Percentiles rank a stretch among this genome's conserved stretches.
These are phyloP conservation scores for Agriopis aurantiaria DNA, from an alignment of 2,888 invertebrate genomes.

Conservation along the genomic window DNA sequence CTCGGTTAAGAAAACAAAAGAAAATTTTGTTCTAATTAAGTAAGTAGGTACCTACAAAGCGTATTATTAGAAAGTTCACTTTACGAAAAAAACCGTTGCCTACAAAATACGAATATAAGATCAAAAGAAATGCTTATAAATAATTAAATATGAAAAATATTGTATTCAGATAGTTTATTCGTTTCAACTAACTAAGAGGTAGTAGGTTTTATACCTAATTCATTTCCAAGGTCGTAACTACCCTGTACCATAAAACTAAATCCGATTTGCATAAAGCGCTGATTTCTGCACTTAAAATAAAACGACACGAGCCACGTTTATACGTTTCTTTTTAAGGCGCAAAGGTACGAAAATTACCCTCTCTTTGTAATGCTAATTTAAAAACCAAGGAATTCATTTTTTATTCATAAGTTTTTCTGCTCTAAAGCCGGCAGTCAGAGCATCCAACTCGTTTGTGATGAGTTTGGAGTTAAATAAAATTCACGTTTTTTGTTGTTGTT, in stretches of 20 bases:
- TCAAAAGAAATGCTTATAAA: too few species aligned
- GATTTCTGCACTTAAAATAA: slow-evolving; percentile 76
- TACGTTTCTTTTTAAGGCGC: slow-evolving; percentile 78
- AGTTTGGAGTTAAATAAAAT: slow-evolving; percentile 72
- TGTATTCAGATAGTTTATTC: background rate
- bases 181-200: background rate
- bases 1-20: too few species aligned
- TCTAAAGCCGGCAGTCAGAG: slow-evolving; percentile 80
- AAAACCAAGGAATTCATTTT: slow-evolving; percentile 86
- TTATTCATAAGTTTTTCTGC: slow-evolving; percentile 86
- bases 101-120: too few species aligned
- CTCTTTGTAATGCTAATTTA: slow-evolving; percentile 86
- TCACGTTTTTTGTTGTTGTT: slow-evolving; percentile 55
- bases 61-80: too few species aligned
- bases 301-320: slow-evolving; percentile 76
- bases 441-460: slow-evolving; percentile 79
- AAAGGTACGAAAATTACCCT: slow-evolving; percentile 84
- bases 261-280: slow-evolving; percentile 61
- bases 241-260: slow-evolving; percentile 23
- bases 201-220: background rate
- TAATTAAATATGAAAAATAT: too few species aligned
- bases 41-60: too few species aligned
- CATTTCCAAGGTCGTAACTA: background rate
- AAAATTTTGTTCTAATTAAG: too few species aligned
- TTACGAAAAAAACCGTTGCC: too few species aligned